These are phyloP conservation scores for Diplodus sargus DNA, from an alignment of 2,797 vertebrate species.

Conservation along the genomic window DNA sequence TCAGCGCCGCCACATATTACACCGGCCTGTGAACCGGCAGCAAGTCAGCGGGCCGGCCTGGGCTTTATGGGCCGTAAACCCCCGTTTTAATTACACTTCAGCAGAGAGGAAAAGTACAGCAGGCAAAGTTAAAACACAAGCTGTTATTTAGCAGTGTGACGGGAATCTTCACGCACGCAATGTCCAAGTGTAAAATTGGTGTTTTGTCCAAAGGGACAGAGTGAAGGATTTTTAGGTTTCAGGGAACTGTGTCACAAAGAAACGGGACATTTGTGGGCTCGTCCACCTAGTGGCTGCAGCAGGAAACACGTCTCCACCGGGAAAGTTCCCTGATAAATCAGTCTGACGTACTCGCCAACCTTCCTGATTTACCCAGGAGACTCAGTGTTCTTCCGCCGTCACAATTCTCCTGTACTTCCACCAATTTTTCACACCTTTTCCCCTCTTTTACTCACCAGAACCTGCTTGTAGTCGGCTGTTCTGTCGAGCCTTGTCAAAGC, in stretches of 20 bases:
- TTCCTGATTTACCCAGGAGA: too few species aligned
- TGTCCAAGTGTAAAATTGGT: slow-evolving; percentile 33
- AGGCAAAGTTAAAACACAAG: slow-evolving; percentile 48
- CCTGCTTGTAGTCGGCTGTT: too few species aligned
- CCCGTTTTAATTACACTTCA: slow-evolving; percentile 81
- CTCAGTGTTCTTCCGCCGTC: too few species aligned
- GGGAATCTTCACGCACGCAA: not conserved
- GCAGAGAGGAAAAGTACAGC: slow-evolving; percentile 75
- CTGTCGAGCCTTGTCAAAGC: too few species aligned
- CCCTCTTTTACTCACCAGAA: too few species aligned
- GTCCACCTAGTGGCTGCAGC: slow-evolving; percentile 53
- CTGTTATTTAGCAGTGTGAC: slow-evolving; percentile 38
- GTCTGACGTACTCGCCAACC: too few species aligned
- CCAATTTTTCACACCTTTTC: too few species aligned
- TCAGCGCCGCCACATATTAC: slow-evolving; percentile 73
- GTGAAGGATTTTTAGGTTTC: slow-evolving; percentile 6
- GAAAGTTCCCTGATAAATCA: not conserved
- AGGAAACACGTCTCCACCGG: slow-evolving; percentile 20
- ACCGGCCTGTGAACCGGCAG: slow-evolving; percentile 56
- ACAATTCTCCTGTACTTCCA: too few species aligned
- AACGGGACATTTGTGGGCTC: slow-evolving; percentile 40
- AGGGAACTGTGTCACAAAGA: slow-evolving; percentile 36
- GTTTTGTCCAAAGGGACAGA: slow-evolving; percentile 15
- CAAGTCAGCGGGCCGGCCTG: slow-evolving; percentile 58
- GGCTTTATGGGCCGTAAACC: slow-evolving; percentile 74